Evolutionary conservation across 2,797 vertebrate species (phyloP), one percentile per base, ranked within the genome.

Genomic region (Cossypha polioptera): DNA sequence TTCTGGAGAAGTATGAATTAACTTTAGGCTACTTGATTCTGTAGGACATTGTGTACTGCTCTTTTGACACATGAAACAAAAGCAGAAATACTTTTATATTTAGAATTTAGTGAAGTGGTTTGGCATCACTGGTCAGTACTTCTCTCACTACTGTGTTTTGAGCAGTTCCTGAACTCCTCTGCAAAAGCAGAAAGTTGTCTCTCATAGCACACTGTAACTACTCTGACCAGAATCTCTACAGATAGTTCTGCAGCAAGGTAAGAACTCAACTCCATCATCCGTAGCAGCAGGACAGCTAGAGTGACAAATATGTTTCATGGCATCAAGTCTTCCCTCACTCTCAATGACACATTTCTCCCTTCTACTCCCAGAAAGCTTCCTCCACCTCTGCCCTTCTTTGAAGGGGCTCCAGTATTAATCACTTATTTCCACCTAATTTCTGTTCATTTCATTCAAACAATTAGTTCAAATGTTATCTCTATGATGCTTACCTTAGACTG

Each of bases 341-440:
- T 81, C 33, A 33, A 9, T 20, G 40, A 33, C 5, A 47, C 5
- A 16, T 82, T 77, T 45, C 13, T 63, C 26, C 16, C 18, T 88
- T 83, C 21, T 57, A 17, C 3, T 33, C 5, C 25, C 13, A 9
- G 26, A 72, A 78, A 61, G 1, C 11, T 88, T 73, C 28, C 5
- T 33, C 8, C 1, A 8, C 11, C 3, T 76, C 47, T 13, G 2
- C 2, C 17, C 4, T 2, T 61, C 29, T 47, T 72, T 65, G 29
- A 82, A 53, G 5, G 3, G 10, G 4, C 1, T 87, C 24, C n/a
- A 36, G 1, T 35, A 53, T 57, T 67, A 78, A 71, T 61, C 12
- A 28, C 10, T 7, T n/a, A 1, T 38, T 24, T 78, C 6, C 7
- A 53, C 3, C 6, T 63, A 67, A 28, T 35, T 76, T 85, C 11